Base-by-base conservation (phyloP, 2,888 invertebrate species). In the Dinocampus coccinellae region DNA sequence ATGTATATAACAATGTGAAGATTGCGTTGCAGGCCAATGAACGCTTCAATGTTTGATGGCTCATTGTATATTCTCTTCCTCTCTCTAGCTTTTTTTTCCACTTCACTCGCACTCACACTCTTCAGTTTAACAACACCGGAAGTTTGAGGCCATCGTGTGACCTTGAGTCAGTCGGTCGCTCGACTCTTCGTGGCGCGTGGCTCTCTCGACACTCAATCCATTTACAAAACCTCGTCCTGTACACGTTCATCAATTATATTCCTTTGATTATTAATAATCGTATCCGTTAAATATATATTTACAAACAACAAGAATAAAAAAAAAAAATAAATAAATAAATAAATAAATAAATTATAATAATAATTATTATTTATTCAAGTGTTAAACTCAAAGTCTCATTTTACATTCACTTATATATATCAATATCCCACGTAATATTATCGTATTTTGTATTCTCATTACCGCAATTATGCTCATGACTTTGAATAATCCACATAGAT, bases 141-240 rank as follows among this genome's bases (percentile, higher is more conserved):
- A 87, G 86, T 87, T 86, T 81, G 85, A 86, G 87, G 87, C 86
- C 87, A 86, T 82, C 78, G 84, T 76, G 81, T 86, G 87, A 87
- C 86, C 87, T 87, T 87, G 86, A 83, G 81, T 80, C 81, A 80
- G 77, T 80, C 81, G 81, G 77, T 84, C 80, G 82, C 66, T 69
- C 69, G 77, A 68, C 66, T 42, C 67, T 4, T 33, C 58, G 42
- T 55, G 75, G 76, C 75, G 76, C 79, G 76, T 78, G 55, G 62
- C 47, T 47, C 47, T 39, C 81, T 78, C 75, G 69, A 81, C 77
- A 78, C 77, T 80, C 77, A 74, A 81, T 80, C 69, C 74, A 75
- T 73, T 69, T 80, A 81, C 73, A 74, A 73, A 74, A 76, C n/a
- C n/a, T n/a, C n/a, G n/a, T n/a, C n/a, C n/a, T n/a, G n/a, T n/a